These are phyloP conservation scores for Yoshiicerus persimilis DNA, from an alignment of 1,140 invertebrate species.

Conservation along the genomic window DNA sequence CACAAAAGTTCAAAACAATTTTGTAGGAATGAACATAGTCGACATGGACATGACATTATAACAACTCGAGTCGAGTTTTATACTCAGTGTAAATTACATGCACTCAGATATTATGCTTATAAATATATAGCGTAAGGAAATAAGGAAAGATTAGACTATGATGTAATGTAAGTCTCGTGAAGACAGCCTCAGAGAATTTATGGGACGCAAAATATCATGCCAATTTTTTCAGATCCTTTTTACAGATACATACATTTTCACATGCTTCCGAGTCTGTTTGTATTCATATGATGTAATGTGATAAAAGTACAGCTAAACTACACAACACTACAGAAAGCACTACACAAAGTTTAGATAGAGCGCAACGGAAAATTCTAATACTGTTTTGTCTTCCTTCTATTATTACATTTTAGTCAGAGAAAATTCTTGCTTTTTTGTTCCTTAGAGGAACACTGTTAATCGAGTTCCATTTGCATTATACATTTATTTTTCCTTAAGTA, in stretches of 20 bases:
- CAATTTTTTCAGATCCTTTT: constrained; percentile 19
- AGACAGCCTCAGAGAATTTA: constrained; percentile 15
- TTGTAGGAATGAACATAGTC: not conserved
- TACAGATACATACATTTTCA: constrained; percentile 6
- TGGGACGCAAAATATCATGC: constrained; percentile 14
- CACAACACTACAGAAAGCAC: not conserved
- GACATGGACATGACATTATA: no score
- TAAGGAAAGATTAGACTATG: not conserved
- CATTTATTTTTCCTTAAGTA: not conserved
- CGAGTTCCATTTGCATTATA: not conserved
- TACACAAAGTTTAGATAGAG: not conserved
- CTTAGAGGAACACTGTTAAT: no score
- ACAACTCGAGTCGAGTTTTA: not conserved
- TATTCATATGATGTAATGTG: constrained; percentile 2
- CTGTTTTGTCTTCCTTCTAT: not conserved
- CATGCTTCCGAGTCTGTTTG: not conserved
- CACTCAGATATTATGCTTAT: not conserved
- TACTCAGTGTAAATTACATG: not conserved
- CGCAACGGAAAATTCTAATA: not conserved
- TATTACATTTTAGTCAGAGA: not conserved
- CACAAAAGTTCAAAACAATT: not conserved
- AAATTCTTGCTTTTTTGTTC: not conserved
- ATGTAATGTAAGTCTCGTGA: constrained; percentile 8
- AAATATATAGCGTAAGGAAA: not conserved
- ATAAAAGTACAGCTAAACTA: constrained; percentile 2